Conservation (phyloP, 2,113 vertebrate genomes). For the Marmota flaviventris region DNA sequence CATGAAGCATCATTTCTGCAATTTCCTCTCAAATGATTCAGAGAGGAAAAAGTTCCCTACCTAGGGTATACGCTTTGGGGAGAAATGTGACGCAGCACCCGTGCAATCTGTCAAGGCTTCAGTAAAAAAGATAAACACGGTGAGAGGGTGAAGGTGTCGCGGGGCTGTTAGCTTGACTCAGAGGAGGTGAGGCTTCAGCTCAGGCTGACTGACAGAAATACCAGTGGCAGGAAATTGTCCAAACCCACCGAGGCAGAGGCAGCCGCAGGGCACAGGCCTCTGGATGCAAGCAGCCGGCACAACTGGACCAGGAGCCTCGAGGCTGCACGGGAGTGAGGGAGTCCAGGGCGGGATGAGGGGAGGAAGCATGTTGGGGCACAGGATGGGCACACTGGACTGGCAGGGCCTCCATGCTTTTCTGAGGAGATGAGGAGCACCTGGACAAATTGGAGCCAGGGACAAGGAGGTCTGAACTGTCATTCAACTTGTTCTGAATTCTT, state of each 20-base stretch:
- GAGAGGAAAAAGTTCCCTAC: neutral
- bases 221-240: too few species aligned
- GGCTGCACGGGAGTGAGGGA: rapidly evolving
- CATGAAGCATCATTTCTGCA: neutral
- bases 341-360: too few species aligned
- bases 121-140: too few species aligned
- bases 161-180: too few species aligned
- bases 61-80: neutral
- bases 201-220: too few species aligned
- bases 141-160: too few species aligned
- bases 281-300: neutral
- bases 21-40: neutral
- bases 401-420: neutral
- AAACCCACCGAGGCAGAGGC: too few species aligned
- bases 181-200: too few species aligned
- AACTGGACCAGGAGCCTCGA: neutral
- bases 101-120: neutral
- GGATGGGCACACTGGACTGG: neutral
- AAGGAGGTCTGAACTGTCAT: neutral
- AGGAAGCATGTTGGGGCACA: neutral
- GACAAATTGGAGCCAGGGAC: neutral
- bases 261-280: too few species aligned
- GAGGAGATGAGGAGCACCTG: neutral
- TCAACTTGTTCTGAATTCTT: neutral
- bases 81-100: neutral